Base-by-base conservation (phyloP, 1,140 invertebrate genomes). In the Hetaerina americana region DNA sequence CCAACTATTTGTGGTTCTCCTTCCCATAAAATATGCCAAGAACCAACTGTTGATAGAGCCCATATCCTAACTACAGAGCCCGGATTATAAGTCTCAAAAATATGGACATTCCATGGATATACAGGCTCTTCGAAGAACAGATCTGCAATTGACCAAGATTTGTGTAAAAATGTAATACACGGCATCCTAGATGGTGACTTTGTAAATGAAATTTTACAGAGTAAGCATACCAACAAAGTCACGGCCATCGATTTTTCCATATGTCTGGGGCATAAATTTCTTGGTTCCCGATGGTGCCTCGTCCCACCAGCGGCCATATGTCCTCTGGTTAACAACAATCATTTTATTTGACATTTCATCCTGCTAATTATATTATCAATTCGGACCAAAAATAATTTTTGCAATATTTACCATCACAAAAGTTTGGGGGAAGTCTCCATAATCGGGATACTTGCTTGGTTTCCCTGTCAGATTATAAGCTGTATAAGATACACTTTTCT, bases 21-120 rank as follows among this genome's bases (percentile, higher is more conserved):
- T 79, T 88, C 88, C 92, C 92, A 95, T 66, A 95, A 80, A 68
- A 89, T 82, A 57, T 85, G 81, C 94, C 94, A 95, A 26, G 82
- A 80, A 40, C 81, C 81, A 25, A 80, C 76, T 29, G 77, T 78
- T 66, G 82, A 80, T 76, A 84, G 85, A 3, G 91, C 92, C 86
- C 92, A 91, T 70, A 96, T 91, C 71, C 89, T 85, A 10, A 95
- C 87, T 15, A 96, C 84, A 27, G 92, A 89, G 27, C 94, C 94
- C 5, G 94, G 93, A 81, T 95, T 95, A 75, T 92, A 96, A 2
- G 92, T 94, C 81, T 96, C 94, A 81, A 90, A 96, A 72, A 96
- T 86, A 1, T 87, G 88, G 57, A 96, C 84, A 76, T 88, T 85
- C 15, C 87, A 80, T 8, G 93, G 93, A 78, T 89, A 88, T 3